Conservation (phyloP, 2,888 invertebrate genomes). For the Eupsilia transversa region DNA sequence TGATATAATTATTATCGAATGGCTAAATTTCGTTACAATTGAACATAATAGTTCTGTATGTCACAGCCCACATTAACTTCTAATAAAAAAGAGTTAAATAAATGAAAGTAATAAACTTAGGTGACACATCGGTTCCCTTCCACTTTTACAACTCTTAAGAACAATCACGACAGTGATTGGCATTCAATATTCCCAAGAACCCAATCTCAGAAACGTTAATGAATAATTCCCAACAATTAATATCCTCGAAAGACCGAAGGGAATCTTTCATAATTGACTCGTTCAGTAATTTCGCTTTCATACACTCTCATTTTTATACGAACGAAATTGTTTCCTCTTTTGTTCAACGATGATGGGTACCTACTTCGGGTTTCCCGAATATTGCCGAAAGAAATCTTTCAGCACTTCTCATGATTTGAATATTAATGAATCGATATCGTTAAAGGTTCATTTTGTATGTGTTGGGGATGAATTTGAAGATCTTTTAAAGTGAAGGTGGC, state of each 20-base stretch:
- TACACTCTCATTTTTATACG: constrained; percentile 51
- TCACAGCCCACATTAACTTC: background rate
- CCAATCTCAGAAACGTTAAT: constrained; percentile 54
- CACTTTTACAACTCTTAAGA: constrained; percentile 34
- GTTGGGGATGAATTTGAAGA: constrained; percentile 48
- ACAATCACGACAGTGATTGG: constrained; percentile 46
- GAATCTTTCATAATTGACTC: constrained; percentile 61
- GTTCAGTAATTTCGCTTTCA: constrained; percentile 53
- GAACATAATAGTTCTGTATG: background rate
- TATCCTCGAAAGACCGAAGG: constrained; percentile 47
- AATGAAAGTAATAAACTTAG: constrained; percentile 14
- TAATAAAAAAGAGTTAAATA: background rate
- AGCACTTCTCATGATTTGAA: constrained; percentile 60
- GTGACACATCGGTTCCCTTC: background rate
- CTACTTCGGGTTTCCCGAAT: constrained; percentile 46
- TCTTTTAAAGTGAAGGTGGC: constrained; percentile 43
- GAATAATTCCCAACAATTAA: constrained; percentile 64
- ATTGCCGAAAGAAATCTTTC: constrained; percentile 52
- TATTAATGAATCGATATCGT: constrained; percentile 66
- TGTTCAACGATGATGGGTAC: constrained; percentile 26
- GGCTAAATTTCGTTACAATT: background rate
- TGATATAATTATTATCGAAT: background rate
- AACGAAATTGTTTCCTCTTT: constrained; percentile 62
- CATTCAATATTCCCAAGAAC: constrained; percentile 44
- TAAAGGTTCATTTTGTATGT: constrained; percentile 58